Evolutionary conservation across 2,113 vertebrate species (phyloP), one percentile per base, ranked within the genome.

Genomic region (Galbula dea): DNA sequence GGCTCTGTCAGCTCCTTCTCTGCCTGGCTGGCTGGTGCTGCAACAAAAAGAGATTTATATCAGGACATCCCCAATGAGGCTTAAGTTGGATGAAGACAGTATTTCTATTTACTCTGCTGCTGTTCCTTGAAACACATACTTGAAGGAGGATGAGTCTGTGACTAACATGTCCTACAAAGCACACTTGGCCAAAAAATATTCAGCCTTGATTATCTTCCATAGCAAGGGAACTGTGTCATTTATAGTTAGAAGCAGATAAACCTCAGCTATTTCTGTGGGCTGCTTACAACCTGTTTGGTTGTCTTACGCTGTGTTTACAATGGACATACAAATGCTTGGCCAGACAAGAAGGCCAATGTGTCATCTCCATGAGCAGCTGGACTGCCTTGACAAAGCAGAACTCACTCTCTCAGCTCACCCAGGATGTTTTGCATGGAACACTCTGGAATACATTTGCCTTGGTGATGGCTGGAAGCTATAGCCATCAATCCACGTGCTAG

Each of bases 1-100:
- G 98, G 98, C 72, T 98, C 99, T 12, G 98, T 97, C 97, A 97
- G 98, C 95, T 99, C 98, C 96, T 98, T 98, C 95, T 99, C 99
- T 94, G 97, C 96, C 87, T 98, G 98, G 97, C 97, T 90, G 95
- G 98, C 97, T 93, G 98, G 97, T 82, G 97, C 98, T 99, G 95
- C 62, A 97, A 94, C 72, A 93, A 76, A 96, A 86, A 52, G 14
- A 51, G 67, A 90, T 65, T 84, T 55, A 9, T 59, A 66, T 75
- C 86, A 94, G 46, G 86, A 88, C 68, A 89, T 27, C 68, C 71
- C 82, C 90, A 57, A 87, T 83, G 57, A 81, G 59, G 77, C 84
- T 86, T 36, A 27, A 36, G 59, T 3, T 83, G 95, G 86, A 86
- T 27, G 2, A 65, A 59, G 86, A 62, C 51, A 82, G 23, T 51